Evolutionary conservation across 2,888 invertebrate genomes (phyloP).

Genomic region (Scotopteryx bipunctaria): DNA sequence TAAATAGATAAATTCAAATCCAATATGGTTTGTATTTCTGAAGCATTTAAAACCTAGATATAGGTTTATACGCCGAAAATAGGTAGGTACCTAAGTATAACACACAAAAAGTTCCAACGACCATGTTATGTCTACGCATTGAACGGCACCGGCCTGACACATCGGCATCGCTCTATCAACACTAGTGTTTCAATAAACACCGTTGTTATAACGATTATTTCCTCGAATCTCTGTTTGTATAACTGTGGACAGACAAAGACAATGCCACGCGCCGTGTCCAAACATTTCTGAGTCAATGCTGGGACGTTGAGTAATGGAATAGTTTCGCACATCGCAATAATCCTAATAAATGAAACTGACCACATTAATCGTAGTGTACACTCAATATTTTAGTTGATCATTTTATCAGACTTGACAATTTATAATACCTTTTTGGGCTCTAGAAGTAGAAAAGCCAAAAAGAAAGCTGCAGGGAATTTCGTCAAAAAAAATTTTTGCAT

Average conservation of each 20-base stretch:
- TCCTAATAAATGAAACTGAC: slow-evolving; percentile 7
- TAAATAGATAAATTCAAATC: too few species aligned
- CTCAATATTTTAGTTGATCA: not conserved
- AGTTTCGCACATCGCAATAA: slow-evolving; percentile 15
- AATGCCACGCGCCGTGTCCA: slow-evolving; percentile 76
- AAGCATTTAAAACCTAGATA: too few species aligned
- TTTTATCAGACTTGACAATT: too few species aligned
- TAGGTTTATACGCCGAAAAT: too few species aligned
- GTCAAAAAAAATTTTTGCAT: too few species aligned
- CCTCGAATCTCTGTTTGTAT: slow-evolving; percentile 71
- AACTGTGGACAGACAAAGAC: slow-evolving; percentile 69
- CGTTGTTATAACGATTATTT: slow-evolving; percentile 51
- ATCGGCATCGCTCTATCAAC: slow-evolving; percentile 37
- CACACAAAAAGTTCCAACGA: slow-evolving; percentile 8
- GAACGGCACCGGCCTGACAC: slow-evolving; percentile 21
- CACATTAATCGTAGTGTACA: not conserved
- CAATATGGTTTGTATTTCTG: too few species aligned
- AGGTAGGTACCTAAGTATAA: too few species aligned
- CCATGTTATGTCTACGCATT: slow-evolving; percentile 36
- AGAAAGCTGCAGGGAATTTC: too few species aligned
- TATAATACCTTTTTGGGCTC: too few species aligned
- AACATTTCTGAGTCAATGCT: slow-evolving; percentile 59
- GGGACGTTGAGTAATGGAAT: slow-evolving; percentile 28
- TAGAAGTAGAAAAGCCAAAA: too few species aligned
- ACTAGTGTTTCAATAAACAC: slow-evolving; percentile 62